Evolutionary conservation across 1,140 invertebrate species (phyloP).

Genomic region (Camponotus floridanus): DNA sequence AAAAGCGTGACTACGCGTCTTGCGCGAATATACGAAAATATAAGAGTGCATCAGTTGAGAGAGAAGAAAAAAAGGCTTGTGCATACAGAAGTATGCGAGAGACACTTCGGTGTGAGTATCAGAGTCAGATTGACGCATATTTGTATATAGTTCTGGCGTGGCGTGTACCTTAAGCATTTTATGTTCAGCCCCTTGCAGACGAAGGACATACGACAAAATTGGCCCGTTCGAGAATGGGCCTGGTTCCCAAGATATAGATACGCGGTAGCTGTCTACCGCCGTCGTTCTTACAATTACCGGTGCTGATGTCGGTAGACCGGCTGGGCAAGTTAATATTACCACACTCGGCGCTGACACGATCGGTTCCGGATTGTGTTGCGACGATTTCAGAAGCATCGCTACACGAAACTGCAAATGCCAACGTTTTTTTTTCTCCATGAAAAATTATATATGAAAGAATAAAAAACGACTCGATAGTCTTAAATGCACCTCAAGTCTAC

Average conservation of each 20-base stretch:
- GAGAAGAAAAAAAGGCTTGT: not conserved
- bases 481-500: slow-evolving; percentile 21
- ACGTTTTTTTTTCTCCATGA: not conserved
- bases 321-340: slow-evolving; percentile 92
- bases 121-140: not conserved
- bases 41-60: slow-evolving; percentile 6
- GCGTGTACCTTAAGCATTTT: slow-evolving; percentile 87
- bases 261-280: slow-evolving; percentile 93
- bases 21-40: slow-evolving; percentile 11
- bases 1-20: slow-evolving; percentile 51
- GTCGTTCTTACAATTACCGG: slow-evolving; percentile 92
- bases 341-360: slow-evolving; percentile 93
- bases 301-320: slow-evolving; percentile 90
- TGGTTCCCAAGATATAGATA: slow-evolving; percentile 95
- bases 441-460: not conserved
- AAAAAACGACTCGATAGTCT: slow-evolving; percentile 18
- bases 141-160: slow-evolving; percentile 80
- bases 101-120: not conserved
- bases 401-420: slow-evolving; percentile 92
- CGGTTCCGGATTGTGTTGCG: slow-evolving; percentile 88
- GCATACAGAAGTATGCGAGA: not conserved
- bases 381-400: slow-evolving; percentile 89
- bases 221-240: slow-evolving; percentile 95
- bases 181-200: slow-evolving; percentile 87
- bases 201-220: slow-evolving; percentile 93